Evolutionary conservation across 2,888 invertebrate genomes (phyloP), one percentile per base, ranked within the genome.

Genomic region (Tanaodytes sp.): DNA sequence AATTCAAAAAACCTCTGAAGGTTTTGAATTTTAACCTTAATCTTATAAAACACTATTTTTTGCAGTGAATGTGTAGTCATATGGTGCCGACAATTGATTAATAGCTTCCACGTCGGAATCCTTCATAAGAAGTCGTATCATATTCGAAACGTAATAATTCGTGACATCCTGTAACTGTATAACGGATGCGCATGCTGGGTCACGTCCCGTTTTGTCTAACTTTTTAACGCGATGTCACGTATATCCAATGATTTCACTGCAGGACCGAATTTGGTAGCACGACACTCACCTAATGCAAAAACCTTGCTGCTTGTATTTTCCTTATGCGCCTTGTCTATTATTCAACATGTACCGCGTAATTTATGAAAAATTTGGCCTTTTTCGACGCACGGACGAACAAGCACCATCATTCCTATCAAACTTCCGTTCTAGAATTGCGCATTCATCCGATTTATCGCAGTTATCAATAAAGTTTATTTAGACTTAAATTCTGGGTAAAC

Each of bases 131-230:
- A 81, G 79, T 79, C 82, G 67, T 71, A 72, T 79, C 80, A 80
- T 77, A 79, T 75, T 76, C 70, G 62, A 73, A 71, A 73, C 72
- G 72, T 77, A 76, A 75, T 74, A 79, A 77, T 78, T 78, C 83
- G 81, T 80, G 33, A 33, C 82, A 82, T 83, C 82, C 83, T 80
- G 75, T 73, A 68, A 73, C 74, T 66, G 71, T 78, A 79, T 77
- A 80, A 78, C 79, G 77, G 78, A 80, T 78, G 74, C 75, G 78
- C 72, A 80, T 81, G 81, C 79, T 72, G 59, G 77, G 76, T 82
- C 83, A 84, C 82, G 82, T 82, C 76, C 79, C 68, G 75, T 77
- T 77, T 80, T 77, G 75, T 76, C 73, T 77, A 70, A 69, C 77
- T 73, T 77, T n/a, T n/a, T 76, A 74, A 66, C 75, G 43, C 76